Evolutionary conservation across 2,113 vertebrate species (phyloP).

Genomic region (Artemisiospiza belli): DNA sequence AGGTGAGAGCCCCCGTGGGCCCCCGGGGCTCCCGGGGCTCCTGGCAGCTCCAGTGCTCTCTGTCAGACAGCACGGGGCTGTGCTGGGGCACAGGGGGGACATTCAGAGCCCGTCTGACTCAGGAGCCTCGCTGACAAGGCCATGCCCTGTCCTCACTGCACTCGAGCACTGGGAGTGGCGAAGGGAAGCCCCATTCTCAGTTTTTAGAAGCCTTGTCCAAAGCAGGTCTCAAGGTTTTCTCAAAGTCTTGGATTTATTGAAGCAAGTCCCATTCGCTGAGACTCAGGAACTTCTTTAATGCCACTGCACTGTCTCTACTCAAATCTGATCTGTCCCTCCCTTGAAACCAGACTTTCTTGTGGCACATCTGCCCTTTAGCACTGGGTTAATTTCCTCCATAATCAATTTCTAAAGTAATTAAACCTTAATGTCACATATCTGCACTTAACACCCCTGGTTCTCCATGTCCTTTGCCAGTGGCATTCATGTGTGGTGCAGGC

Average conservation of each 20-base stretch:
- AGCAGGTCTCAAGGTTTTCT: background rate
- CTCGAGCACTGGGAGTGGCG: background rate
- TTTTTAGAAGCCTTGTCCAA: background rate
- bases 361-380: background rate
- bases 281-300: background rate
- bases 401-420: conserved; percentile 21
- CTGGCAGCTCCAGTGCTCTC: accelerated
- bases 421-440: background rate
- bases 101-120: background rate
- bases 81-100: background rate
- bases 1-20: background rate
- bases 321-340: background rate
- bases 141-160: background rate
- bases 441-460: background rate
- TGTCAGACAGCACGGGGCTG: background rate
- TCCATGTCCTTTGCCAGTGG: background rate
- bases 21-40: too few species aligned
- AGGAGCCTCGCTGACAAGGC: background rate
- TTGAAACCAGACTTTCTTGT: background rate
- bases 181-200: background rate
- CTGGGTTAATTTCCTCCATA: background rate
- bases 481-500: background rate
- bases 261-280: background rate
- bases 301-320: background rate
- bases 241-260: background rate